Conservation (phyloP, 2,888 invertebrate genomes). For the Doris montereyensis region DNA sequence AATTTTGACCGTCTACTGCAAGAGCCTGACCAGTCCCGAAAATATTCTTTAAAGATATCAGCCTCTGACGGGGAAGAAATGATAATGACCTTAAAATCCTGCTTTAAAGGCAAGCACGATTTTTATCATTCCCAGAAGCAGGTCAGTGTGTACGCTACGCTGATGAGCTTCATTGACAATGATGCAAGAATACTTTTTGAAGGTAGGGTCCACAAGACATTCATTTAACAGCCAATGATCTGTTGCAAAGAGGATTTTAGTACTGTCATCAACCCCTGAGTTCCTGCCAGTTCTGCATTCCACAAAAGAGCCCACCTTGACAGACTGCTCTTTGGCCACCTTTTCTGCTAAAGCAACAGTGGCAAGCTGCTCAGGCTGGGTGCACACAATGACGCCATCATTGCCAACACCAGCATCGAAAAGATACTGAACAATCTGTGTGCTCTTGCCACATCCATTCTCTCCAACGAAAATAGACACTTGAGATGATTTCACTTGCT, state of each 20-base stretch:
- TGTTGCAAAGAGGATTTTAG: too few species aligned
- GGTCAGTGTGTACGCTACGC: too few species aligned
- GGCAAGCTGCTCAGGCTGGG: slow-evolving; percentile 72
- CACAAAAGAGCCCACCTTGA: slow-evolving; percentile 58
- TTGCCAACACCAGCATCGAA: slow-evolving; percentile 56
- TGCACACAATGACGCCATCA: slow-evolving; percentile 63
- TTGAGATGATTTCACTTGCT: slow-evolving; percentile 52
- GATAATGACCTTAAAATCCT: slow-evolving; percentile 67
- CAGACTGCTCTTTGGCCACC: slow-evolving; percentile 66
- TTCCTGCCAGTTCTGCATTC: slow-evolving; percentile 63
- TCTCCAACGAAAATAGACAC: slow-evolving; percentile 68
- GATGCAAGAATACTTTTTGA: too few species aligned
- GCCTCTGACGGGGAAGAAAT: slow-evolving; percentile 72
- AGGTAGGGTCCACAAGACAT: too few species aligned
- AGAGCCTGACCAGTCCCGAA: slow-evolving; percentile 58
- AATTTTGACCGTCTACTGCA: too few species aligned
- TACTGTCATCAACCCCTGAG: slow-evolving; percentile 56
- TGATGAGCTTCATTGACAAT: too few species aligned
- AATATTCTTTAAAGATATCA: slow-evolving; percentile 64
- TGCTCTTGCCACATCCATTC: slow-evolving; percentile 73
- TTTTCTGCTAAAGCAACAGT: slow-evolving; percentile 67
- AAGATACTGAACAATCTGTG: slow-evolving; percentile 70
- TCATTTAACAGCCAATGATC: too few species aligned
- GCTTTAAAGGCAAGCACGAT: slow-evolving; percentile 52
- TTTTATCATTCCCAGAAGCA: slow-evolving; percentile 70